Conservation (phyloP, 2,797 vertebrate genomes). For the Halcyon chelicuti region DNA sequence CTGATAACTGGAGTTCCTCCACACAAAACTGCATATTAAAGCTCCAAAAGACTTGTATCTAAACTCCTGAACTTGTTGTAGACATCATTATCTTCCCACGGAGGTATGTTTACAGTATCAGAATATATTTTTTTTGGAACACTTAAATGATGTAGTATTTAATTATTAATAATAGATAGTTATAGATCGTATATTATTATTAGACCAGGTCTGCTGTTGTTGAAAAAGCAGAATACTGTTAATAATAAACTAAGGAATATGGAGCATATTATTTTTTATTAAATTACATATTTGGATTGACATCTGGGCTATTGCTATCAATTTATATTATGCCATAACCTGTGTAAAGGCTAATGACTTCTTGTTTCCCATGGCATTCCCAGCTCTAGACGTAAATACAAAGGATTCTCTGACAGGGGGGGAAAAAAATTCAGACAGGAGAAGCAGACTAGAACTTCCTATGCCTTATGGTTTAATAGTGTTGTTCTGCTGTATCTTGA, state of each 20-base stretch:
- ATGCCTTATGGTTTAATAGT: not conserved
- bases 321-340: not conserved
- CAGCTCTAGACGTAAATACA: not conserved
- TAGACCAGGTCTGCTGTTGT: not conserved
- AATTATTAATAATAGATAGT: not conserved
- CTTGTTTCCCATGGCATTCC: not conserved
- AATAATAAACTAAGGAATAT: not conserved
- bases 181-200: not conserved
- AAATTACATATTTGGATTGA: not conserved
- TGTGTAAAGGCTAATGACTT: not conserved
- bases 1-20: not conserved
- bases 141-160: not conserved
- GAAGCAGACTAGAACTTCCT: not conserved
- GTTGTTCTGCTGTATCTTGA: not conserved
- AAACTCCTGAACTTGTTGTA: not conserved
- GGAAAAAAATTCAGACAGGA: not conserved
- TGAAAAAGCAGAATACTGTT: not conserved
- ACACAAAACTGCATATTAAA: not conserved
- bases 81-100: not conserved
- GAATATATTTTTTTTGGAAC: not conserved
- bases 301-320: not conserved
- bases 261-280: not conserved
- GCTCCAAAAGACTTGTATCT: not conserved
- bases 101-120: not conserved
- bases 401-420: not conserved